Percentiles rank a stretch among this genome's conserved stretches.
Conservation (phyloP, 2,888 invertebrate genomes). For the Pocota personata region DNA sequence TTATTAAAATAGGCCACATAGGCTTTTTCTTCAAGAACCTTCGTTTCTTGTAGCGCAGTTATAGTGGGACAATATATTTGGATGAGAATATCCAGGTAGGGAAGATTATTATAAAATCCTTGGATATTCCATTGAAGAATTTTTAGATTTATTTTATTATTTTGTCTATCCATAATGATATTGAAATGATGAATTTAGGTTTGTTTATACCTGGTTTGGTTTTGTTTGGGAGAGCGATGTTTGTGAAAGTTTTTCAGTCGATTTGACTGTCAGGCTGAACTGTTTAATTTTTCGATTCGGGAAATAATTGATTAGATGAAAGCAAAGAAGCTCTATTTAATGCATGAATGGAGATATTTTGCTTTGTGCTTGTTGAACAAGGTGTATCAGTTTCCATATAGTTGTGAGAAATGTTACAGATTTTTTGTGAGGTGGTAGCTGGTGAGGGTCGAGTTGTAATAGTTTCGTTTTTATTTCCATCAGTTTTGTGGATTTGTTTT, state of each 20-base stretch:
- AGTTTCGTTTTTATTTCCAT: neutral
- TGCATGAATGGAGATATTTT: neutral
- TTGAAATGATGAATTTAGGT: neutral
- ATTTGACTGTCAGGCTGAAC: neutral
- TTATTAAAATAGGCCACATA: too few species aligned
- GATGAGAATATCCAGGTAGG: neutral
- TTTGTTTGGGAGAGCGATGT: neutral
- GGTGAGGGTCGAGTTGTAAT: neutral
- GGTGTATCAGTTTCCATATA: neutral
- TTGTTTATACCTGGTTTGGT: too few species aligned
- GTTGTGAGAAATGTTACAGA: neutral
- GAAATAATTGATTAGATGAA: neutral
- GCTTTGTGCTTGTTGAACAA: neutral
- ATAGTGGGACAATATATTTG: neutral
- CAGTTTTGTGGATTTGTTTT: neutral
- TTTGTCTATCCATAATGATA: neutral
- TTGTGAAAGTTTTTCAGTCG: neutral
- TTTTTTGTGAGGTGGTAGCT: neutral
- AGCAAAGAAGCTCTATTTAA: neutral
- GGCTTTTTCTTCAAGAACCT: too few species aligned
- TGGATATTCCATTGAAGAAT: too few species aligned
- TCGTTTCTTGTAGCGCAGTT: too few species aligned
- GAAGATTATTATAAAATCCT: too few species aligned
- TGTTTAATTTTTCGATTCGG: neutral
- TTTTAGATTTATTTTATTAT: too few species aligned